A percentile compares a stretch with the other conserved stretches of the same genome.
These are phyloP conservation scores for Iselma pallidipennis DNA, from an alignment of 2,888 invertebrate genomes.

Conservation along the genomic window DNA sequence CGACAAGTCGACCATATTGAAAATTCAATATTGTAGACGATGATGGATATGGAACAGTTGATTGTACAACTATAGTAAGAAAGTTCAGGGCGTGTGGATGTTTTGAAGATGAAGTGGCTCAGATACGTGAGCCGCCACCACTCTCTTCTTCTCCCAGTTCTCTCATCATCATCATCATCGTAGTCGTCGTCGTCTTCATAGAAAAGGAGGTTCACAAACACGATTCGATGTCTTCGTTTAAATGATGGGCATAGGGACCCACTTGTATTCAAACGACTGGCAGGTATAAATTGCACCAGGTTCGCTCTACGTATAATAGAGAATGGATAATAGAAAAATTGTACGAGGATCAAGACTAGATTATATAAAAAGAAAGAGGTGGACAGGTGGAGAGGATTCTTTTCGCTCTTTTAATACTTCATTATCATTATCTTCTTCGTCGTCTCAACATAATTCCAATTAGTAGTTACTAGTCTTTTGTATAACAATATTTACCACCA, in stretches of 20 bases:
- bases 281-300: not conserved
- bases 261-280: not conserved
- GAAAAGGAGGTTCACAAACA: not conserved
- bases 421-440: no score
- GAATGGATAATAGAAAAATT: not conserved
- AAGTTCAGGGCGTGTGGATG: conserved; percentile 54
- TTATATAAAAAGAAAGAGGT: not conserved
- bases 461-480: no score
- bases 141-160: not conserved
- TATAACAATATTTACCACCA: no score
- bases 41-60: conserved; percentile 21
- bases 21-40: conserved; percentile 22
- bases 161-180: no score
- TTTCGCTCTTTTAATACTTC: not conserved
- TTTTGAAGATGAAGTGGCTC: conserved; percentile 46
- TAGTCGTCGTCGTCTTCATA: not conserved
- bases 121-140: conserved; percentile 25
- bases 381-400: not conserved
- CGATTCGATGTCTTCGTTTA: not conserved
- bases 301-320: not conserved
- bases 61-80: conserved; percentile 47
- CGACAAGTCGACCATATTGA: conserved; percentile 43
- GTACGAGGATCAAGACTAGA: not conserved
- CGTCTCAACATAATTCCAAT: not conserved
- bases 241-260: not conserved